Percentiles rank a stretch among this genome's conserved stretches.
phyloP scores from a whole-genome alignment of 1,140 invertebrate species.

The Leptoteleia sp. region DNA sequence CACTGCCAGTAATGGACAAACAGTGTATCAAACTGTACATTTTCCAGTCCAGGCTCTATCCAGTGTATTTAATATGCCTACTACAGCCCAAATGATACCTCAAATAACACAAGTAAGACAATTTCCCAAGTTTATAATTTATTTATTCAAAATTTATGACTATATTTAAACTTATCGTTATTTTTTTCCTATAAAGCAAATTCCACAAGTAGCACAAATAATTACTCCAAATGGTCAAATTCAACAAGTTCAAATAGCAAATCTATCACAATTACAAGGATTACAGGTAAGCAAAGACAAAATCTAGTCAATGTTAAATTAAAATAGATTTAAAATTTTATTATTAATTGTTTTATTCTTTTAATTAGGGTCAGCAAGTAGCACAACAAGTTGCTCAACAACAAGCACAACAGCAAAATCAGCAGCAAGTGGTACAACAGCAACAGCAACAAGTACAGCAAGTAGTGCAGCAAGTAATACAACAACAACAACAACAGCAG shows the following conservation, averaged over 20 bases:
- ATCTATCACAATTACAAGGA: conserved; percentile 83
- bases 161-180: too few relatives aligned
- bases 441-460: conserved; percentile 75
- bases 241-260: conserved; percentile 91
- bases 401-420: conserved; percentile 75
- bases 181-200: conserved; percentile 71
- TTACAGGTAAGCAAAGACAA: conserved; percentile 71
- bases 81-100: conserved; percentile 86
- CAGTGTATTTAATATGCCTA: conserved; percentile 82
- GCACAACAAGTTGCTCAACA: conserved; percentile 78
- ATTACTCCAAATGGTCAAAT: conserved; percentile 93
- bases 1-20: conserved; percentile 93
- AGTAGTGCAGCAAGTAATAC: conserved; percentile 79
- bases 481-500: conserved; percentile 49
- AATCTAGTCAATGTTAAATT: too few relatives aligned
- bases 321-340: too few relatives aligned
- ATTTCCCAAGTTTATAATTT: too few relatives aligned
- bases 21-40: conserved; percentile 95
- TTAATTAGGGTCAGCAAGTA: conserved; percentile 74
- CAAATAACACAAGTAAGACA: conserved; percentile 86
- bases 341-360: too few relatives aligned
- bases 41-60: conserved; percentile 90
- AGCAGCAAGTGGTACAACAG: conserved; percentile 79
- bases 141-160: not conserved
- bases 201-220: conserved; percentile 90